Percentiles rank a stretch among this genome's conserved stretches.
phyloP scores from a whole-genome alignment of 2,113 vertebrate genomes.

The Petaurus breviceps region DNA sequence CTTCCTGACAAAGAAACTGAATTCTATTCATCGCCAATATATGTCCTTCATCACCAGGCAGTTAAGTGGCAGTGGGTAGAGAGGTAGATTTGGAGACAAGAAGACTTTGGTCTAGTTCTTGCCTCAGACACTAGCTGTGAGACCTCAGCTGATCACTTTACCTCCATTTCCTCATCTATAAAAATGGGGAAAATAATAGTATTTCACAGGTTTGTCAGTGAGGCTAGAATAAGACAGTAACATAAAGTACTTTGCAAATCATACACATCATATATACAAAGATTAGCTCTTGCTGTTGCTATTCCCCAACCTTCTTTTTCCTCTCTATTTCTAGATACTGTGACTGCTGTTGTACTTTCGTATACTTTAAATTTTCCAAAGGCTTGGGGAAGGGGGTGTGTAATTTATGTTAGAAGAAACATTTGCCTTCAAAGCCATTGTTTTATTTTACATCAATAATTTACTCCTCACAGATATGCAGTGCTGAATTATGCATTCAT shows the following conservation, averaged over 20 bases:
- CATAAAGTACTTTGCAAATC: not conserved
- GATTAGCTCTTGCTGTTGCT: not conserved
- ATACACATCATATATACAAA: not conserved
- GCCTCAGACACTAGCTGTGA: not conserved
- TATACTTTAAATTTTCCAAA: not conserved
- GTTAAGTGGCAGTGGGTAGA: not conserved
- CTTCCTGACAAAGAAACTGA: not conserved
- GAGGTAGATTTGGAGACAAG: not conserved
- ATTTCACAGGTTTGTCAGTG: not conserved
- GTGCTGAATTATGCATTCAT: conserved; percentile 23
- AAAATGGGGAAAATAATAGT: not conserved
- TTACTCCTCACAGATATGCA: not conserved
- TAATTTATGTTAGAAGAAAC: conserved; percentile 3
- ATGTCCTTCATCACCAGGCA: not conserved
- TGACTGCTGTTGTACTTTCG: not conserved
- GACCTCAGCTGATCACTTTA: not conserved
- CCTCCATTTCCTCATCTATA: not conserved
- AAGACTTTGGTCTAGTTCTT: not conserved
- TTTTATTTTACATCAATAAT: not conserved
- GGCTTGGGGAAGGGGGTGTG: not conserved
- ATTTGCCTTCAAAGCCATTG: not conserved
- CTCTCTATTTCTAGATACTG: not conserved
- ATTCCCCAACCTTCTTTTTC: not conserved
- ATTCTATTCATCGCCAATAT: not conserved
- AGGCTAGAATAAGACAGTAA: not conserved